These are phyloP conservation scores for Todiramphus chloris DNA, from an alignment of 2,113 vertebrate genomes.

Conservation along the genomic window DNA sequence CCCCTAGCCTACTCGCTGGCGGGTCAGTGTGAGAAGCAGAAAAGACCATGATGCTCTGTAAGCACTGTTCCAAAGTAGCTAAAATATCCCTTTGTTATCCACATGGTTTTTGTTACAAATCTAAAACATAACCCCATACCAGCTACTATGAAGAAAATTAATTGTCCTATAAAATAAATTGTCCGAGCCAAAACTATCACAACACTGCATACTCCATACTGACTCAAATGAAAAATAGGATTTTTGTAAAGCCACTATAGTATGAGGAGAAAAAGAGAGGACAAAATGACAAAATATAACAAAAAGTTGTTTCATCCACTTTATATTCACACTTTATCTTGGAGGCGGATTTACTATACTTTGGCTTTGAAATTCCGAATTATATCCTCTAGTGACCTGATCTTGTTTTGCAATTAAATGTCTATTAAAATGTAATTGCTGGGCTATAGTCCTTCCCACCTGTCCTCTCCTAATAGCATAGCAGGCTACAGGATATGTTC, in stretches of 20 bases:
- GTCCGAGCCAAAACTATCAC: not conserved
- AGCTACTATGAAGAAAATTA: not conserved
- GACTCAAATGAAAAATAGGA: not conserved
- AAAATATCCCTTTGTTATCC: not conserved
- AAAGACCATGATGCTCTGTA: not conserved
- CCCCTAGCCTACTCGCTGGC: accelerated
- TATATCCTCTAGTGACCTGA: not conserved
- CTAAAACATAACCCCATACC: not conserved
- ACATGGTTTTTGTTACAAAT: not conserved
- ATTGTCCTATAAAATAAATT: not conserved
- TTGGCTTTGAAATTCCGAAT: not conserved
- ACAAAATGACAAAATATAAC: not conserved
- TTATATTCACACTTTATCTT: not conserved
- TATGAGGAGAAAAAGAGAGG: not conserved
- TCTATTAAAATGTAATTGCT: not conserved
- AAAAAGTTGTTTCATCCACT: not conserved
- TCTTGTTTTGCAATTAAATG: not conserved
- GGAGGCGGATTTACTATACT: not conserved
- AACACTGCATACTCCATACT: not conserved
- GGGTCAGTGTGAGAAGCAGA: accelerated
- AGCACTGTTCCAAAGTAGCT: not conserved
- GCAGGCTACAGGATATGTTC: not conserved
- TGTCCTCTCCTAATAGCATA: not conserved
- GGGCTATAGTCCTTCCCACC: not conserved
- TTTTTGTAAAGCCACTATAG: not conserved